Percentiles rank a stretch among this genome's conserved stretches.
These are phyloP conservation scores for Melieria omissa DNA, from an alignment of 2,888 invertebrate species.

Conservation along the genomic window DNA sequence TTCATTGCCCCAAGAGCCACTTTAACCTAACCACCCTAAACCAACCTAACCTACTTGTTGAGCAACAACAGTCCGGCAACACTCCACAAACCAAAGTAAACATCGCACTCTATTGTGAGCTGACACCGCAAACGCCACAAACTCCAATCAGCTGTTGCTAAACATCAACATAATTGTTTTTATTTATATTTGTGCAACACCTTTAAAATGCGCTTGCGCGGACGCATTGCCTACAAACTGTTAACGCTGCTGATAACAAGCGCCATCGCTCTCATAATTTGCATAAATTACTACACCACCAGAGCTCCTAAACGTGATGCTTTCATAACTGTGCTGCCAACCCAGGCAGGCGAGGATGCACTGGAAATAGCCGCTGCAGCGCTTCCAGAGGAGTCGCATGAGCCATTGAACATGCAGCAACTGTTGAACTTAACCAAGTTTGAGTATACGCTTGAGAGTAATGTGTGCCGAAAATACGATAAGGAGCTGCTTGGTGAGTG, in stretches of 20 bases:
- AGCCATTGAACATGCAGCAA: conserved; percentile 19
- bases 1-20: too few relatives aligned
- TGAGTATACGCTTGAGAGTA: conserved; percentile 54
- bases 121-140: not conserved
- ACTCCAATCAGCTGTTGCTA: not conserved
- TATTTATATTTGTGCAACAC: conserved; percentile 1
- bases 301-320: conserved; percentile 50
- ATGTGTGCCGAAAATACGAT: conserved; percentile 54
- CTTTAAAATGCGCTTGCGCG: conserved; percentile 60
- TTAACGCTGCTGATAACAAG: conserved; percentile 52
- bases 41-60: too few relatives aligned
- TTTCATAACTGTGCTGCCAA: conserved; percentile 52
- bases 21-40: too few relatives aligned
- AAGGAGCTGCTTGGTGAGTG: conserved; percentile 60
- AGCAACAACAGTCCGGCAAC: too few relatives aligned
- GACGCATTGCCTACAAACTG: conserved; percentile 53
- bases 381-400: not conserved
- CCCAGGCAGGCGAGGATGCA: conserved; percentile 33
- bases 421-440: conserved; percentile 60
- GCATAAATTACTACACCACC: conserved; percentile 52
- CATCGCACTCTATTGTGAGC: not conserved
- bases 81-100: not conserved
- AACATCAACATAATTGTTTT: conserved; percentile 13
- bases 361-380: not conserved
- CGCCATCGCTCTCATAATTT: conserved; percentile 55